These are phyloP conservation scores for Miniopterus natalensis DNA, from an alignment of 2,113 vertebrate species.

Conservation along the genomic window DNA sequence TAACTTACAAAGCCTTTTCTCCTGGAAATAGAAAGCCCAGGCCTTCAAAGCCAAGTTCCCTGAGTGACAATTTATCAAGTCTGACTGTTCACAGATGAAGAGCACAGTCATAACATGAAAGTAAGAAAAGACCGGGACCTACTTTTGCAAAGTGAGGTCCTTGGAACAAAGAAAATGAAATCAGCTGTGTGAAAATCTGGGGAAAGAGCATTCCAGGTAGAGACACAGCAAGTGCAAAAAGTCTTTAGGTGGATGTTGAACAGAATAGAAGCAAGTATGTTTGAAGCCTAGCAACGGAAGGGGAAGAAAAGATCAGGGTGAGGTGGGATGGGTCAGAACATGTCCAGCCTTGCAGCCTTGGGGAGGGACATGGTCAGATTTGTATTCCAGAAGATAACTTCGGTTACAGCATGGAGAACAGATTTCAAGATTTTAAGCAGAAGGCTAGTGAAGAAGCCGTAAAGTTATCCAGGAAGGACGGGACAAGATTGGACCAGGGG, in stretches of 20 bases:
- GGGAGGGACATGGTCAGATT: not conserved
- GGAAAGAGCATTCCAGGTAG: not conserved
- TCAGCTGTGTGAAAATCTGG: not conserved
- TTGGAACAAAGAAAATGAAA: not conserved
- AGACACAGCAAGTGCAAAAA: not conserved
- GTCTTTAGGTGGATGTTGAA: not conserved
- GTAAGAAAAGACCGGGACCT: not conserved
- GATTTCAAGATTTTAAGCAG: constrained; percentile 17
- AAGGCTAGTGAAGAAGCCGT: not conserved
- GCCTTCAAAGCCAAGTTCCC: not conserved
- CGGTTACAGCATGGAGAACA: not conserved
- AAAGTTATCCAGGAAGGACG: not conserved
- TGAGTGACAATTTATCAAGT: not conserved
- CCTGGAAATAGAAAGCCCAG: not conserved
- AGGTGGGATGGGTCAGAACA: not conserved
- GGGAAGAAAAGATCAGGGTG: not conserved
- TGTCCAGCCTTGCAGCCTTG: not conserved
- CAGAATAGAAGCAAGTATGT: not conserved
- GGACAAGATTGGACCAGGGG: not conserved
- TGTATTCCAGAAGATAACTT: not conserved
- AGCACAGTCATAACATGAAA: not conserved
- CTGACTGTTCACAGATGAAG: not conserved
- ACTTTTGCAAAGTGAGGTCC: not conserved
- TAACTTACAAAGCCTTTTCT: not conserved
- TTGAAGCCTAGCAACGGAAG: not conserved